Percentiles rank a stretch among this genome's conserved stretches.
These are phyloP conservation scores for Hippocampus kuda DNA, from an alignment of 2,797 vertebrate species.

Conservation along the genomic window DNA sequence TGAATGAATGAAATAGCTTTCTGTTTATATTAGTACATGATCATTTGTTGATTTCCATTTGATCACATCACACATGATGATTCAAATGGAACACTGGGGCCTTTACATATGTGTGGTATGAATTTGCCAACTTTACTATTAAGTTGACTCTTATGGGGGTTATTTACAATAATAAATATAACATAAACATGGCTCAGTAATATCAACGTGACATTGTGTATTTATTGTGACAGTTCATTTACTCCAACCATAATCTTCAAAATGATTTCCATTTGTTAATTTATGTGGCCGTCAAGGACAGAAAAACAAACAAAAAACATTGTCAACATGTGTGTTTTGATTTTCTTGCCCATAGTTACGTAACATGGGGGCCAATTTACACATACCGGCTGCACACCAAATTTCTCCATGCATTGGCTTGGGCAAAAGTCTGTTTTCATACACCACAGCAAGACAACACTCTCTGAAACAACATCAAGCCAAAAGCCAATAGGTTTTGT, in stretches of 20 bases:
- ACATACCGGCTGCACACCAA: no score
- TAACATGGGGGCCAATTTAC: no score
- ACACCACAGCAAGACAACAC: no score
- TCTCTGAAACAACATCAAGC: no score
- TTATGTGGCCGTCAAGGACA: neutral
- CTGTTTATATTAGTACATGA: no score
- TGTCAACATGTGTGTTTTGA: neutral
- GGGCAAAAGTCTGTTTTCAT: no score
- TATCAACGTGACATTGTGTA: neutral
- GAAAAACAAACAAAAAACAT: neutral
- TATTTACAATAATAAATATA: neutral
- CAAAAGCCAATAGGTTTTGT: no score
- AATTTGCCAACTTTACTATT: neutral
- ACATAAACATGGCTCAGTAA: neutral
- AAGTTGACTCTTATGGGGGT: neutral
- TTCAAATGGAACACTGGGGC: neutral
- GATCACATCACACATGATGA: neutral
- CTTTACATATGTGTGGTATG: neutral
- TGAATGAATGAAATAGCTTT: neutral
- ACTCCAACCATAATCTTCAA: neutral
- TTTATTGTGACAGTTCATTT: conserved; percentile 2
- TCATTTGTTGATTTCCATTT: no score
- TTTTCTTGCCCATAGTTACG: no score
- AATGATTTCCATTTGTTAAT: conserved; percentile 2
- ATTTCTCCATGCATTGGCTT: no score